Evolutionary conservation across 2,113 vertebrate species (phyloP), one percentile per base, ranked within the genome.

Genomic region (Emydura subglobosa): DNA sequence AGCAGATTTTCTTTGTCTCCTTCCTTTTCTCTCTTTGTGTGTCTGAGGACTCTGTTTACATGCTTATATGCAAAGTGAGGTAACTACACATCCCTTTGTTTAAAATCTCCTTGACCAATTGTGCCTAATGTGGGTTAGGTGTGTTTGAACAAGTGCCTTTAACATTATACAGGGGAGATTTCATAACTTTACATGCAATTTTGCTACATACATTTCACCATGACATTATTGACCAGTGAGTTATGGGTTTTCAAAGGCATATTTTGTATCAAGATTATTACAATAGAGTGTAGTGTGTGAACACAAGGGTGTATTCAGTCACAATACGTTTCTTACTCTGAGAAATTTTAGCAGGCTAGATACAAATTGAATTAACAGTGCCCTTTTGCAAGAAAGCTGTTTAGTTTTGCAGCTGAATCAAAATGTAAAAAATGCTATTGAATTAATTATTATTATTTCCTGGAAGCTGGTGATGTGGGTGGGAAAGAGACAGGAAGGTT

Each of bases 331-430:
- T 17, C 49, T 82, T 92, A 78, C 9, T n/a, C 17, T 44, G n/a
- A 53, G 44, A 87, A 68, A 0, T 4, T 74, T 49, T 22, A 85
- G 53, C 27, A 29, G 2, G 29, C 25, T 89, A 47, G 27, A 7
- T 12, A 74, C 44, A 96, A 94, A 86, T 88, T 82, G 8, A 91
- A 93, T 89, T 92, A 91, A 1, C 88, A 78, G 42, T 3, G 61
- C 29, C 17, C 55, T 39, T 88, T 42, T 44, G 65, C 65, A 68
- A 68, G 16, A 39, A 68, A 17, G 8, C 16, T 21, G 34, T 68
- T 68, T 39, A 65, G 61, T n/a, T n/a, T 10, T 39, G 16, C 31
- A n/a, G 34, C 21, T 9, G 65, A 21, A 68, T 68, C 65, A 68
- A 39, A 68, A 68, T 34, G 51, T 17, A 53, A 10, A 11, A 59